Evolutionary conservation across 1,140 invertebrate species (phyloP).

Genomic region (Babylonia areolata): DNA sequence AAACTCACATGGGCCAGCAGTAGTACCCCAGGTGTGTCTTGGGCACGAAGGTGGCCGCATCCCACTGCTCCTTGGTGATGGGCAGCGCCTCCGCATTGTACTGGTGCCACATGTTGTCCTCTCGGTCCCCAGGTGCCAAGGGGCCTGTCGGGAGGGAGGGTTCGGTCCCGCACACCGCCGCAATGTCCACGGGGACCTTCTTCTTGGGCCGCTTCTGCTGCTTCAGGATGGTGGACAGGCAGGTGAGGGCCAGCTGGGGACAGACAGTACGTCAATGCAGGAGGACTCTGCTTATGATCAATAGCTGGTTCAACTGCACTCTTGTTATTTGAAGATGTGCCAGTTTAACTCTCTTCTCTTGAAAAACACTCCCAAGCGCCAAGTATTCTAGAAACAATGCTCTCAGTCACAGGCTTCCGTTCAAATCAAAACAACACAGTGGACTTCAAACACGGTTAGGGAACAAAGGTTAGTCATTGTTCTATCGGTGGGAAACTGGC

Average conservation of each 20-base stretch:
- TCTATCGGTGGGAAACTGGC: no score
- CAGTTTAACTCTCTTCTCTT: no score
- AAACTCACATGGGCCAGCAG: conserved; percentile 84
- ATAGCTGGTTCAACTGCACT: no score
- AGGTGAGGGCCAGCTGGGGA: conserved; percentile 79
- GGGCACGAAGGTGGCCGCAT: conserved; percentile 82
- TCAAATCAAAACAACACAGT: no score
- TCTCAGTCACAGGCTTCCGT: no score
- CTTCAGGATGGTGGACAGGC: conserved; percentile 83
- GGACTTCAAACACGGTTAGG: no score
- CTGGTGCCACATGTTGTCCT: conserved; percentile 86
- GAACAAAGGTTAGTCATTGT: no score
- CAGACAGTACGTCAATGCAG: no score
- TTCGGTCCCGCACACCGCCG: conserved; percentile 54
- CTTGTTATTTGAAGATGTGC: no score
- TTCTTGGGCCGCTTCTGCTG: conserved; percentile 85
- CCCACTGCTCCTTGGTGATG: conserved; percentile 83
- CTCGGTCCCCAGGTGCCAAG: conserved; percentile 77
- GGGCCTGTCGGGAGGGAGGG: conserved; percentile 38
- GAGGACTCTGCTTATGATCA: no score
- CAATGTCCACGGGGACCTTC: conserved; percentile 80
- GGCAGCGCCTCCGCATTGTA: conserved; percentile 82
- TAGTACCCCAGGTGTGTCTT: conserved; percentile 87
- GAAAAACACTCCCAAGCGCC: no score
- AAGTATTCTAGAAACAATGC: no score